Conservation (phyloP, 2,113 vertebrate species). For the Sylvietta virens region DNA sequence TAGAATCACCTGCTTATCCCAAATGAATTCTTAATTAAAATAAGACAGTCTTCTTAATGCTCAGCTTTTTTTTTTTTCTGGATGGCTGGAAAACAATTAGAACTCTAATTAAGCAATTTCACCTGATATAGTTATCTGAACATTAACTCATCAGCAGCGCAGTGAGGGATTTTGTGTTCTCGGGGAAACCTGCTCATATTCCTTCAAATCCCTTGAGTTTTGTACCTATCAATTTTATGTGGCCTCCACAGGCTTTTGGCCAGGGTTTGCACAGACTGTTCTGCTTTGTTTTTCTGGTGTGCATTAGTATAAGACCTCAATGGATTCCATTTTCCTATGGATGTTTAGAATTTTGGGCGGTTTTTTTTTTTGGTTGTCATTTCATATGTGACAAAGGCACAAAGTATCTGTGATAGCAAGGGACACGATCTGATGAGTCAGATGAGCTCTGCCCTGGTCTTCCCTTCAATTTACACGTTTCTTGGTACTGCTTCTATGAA, state of each 20-base stretch:
- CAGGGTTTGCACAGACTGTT: neutral
- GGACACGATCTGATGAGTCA: neutral
- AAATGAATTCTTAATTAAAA: slow-evolving; percentile 44
- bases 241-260: neutral
- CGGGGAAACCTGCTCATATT: neutral
- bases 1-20: neutral
- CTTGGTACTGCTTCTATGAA: neutral
- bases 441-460: neutral
- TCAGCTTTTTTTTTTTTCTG: neutral
- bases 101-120: slow-evolving; percentile 41
- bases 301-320: neutral
- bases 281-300: neutral
- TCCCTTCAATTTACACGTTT: neutral
- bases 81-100: slow-evolving; percentile 30
- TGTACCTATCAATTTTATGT: neutral
- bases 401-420: neutral
- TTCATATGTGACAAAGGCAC: neutral
- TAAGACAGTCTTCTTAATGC: neutral
- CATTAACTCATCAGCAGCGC: neutral
- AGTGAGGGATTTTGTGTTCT: neutral
- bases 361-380: neutral
- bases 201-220: neutral
- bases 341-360: neutral
- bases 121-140: slow-evolving; percentile 11
- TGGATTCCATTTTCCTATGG: neutral